phyloP scores from a whole-genome alignment of 2,888 invertebrate species.

The Melieria picta region DNA sequence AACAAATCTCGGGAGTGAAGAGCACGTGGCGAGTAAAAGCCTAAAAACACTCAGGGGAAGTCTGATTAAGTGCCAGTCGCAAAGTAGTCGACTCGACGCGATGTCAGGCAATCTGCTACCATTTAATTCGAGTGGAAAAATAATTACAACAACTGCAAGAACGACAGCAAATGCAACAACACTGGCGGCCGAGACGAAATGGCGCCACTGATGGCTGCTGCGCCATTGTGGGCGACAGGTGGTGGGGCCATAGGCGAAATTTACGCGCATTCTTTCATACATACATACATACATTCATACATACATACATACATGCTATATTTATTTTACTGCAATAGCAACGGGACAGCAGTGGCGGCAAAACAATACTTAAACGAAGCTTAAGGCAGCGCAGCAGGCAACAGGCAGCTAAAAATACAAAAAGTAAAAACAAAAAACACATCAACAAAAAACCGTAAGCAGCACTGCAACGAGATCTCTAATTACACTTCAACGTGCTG shows the following conservation, averaged over 20 bases:
- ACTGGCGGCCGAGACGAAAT: slow-evolving; percentile 9
- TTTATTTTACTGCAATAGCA: neutral
- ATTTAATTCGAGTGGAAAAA: slow-evolving; percentile 42
- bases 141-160: slow-evolving; percentile 36
- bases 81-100: no score
- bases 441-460: slow-evolving; percentile 7
- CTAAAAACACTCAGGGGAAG: no score
- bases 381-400: no score
- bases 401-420: no score
- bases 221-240: no score
- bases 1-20: no score
- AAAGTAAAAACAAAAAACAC: neutral
- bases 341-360: neutral
- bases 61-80: no score
- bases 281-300: neutral
- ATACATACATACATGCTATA: neutral
- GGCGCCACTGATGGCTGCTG: neutral
- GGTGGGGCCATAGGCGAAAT: neutral
- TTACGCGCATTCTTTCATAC: neutral
- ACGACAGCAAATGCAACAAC: slow-evolving; percentile 9
- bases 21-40: no score
- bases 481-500: slow-evolving; percentile 31
- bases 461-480: slow-evolving; percentile 7
- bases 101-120: slow-evolving; percentile 18
- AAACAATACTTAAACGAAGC: neutral